A percentile compares a stretch with the other conserved stretches of the same genome.
phyloP scores from a whole-genome alignment of 1,140 invertebrate species.

The Oryzaephilus surinamensis region DNA sequence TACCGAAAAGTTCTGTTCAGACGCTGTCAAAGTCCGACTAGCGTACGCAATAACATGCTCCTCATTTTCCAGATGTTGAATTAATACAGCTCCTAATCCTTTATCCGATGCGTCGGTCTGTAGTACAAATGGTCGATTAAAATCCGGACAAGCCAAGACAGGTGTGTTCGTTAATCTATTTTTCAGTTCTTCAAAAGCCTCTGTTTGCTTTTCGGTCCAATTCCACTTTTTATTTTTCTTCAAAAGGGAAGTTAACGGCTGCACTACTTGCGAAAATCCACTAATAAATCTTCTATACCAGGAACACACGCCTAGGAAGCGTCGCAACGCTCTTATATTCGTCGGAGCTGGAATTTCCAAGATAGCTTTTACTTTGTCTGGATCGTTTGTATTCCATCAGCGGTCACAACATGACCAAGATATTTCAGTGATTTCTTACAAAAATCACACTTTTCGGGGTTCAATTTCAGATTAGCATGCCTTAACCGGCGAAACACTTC shows the following conservation, averaged over 20 bases:
- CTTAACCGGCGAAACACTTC: too few relatives aligned
- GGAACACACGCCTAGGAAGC: too few relatives aligned
- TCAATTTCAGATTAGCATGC: background rate
- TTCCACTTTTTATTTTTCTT: constrained; percentile 24
- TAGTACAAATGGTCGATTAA: constrained; percentile 11
- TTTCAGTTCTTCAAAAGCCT: constrained; percentile 10
- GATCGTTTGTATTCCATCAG: background rate
- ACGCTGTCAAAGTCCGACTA: constrained; percentile 32
- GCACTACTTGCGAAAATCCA: constrained; percentile 28
- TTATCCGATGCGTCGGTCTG: constrained; percentile 23
- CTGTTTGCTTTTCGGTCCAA: too few relatives aligned
- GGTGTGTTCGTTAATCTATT: constrained; percentile 11
- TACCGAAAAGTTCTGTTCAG: constrained; percentile 10
- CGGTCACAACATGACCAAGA: background rate
- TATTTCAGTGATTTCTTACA: background rate
- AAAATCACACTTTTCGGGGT: too few relatives aligned
- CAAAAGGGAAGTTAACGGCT: constrained; percentile 31
- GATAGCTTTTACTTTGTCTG: background rate
- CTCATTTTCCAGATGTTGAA: constrained; percentile 17
- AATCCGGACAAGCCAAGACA: constrained; percentile 24
- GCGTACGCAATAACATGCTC: constrained; percentile 38
- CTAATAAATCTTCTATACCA: constrained; percentile 39
- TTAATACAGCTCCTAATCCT: constrained; percentile 23
- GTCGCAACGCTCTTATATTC: constrained; percentile 35
- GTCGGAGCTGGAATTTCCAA: background rate